Percentiles rank a stretch among this genome's conserved stretches.
Conservation (phyloP, 1,140 invertebrate species). For the Saccostrea echinata region DNA sequence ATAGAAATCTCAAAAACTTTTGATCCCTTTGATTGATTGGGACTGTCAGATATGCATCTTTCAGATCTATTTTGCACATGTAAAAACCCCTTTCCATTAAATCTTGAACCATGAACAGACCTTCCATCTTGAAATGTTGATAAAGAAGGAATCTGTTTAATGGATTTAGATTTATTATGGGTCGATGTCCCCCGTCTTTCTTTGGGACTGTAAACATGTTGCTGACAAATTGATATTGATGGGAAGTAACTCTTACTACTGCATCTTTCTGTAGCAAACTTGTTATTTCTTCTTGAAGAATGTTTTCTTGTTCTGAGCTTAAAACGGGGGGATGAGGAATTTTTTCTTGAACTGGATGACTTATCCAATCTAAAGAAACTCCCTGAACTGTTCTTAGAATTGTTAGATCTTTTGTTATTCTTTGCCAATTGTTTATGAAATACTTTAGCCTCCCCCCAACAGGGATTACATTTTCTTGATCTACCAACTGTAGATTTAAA, state of each 20-base stretch:
- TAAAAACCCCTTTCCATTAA: conserved; percentile 24
- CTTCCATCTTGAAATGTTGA: no score
- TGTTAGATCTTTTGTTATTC: no score
- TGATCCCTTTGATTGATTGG: conserved; percentile 7
- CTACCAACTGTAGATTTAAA: background rate
- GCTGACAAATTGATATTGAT: background rate
- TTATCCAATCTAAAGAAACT: no score
- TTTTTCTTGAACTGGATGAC: conserved; percentile 6
- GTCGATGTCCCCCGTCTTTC: background rate
- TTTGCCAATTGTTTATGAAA: background rate
- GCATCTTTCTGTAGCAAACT: conserved; percentile 5
- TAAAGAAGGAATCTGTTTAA: no score
- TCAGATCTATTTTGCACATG: conserved; percentile 54
- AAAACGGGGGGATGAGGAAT: background rate
- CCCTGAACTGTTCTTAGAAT: no score
- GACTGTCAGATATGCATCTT: conserved; percentile 57
- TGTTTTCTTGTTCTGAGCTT: conserved; percentile 7
- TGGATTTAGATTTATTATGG: conserved; percentile 35
- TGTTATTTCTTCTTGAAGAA: conserved; percentile 32
- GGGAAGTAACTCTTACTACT: background rate
- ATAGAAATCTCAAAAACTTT: conserved; percentile 46
- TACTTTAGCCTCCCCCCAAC: background rate
- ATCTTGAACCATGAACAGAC: no score
- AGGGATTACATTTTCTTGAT: conserved; percentile 16
- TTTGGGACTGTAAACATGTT: conserved; percentile 16